Conservation (phyloP, 2,888 invertebrate species). For the Philhelius pedissequus region DNA sequence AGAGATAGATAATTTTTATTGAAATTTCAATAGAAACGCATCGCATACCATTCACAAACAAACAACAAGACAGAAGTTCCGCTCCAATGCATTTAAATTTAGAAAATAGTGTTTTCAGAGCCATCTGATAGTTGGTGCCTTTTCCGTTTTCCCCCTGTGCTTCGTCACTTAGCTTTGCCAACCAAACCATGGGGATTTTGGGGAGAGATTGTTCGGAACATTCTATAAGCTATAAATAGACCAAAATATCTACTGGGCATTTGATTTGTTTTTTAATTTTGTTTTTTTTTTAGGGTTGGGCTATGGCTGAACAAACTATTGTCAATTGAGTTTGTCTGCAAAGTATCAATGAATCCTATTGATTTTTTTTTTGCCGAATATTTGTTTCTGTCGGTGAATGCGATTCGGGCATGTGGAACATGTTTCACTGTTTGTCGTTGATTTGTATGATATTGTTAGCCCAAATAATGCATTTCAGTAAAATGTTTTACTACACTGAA, state of each 20-base stretch:
- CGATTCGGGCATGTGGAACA: conserved; percentile 51
- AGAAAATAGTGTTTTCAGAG: conserved; percentile 57
- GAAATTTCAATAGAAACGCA: conserved; percentile 56
- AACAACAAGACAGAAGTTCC: conserved; percentile 40
- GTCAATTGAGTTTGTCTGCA: conserved; percentile 34
- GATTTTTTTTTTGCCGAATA: not conserved
- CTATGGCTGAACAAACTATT: conserved; percentile 32
- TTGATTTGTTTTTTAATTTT: not conserved
- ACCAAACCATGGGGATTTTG: not conserved
- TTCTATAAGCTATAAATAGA: conserved; percentile 53
- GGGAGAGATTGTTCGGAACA: conserved; percentile 24
- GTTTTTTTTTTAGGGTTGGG: conserved; percentile 48
- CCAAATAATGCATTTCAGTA: conserved; percentile 50
- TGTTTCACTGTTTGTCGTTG: conserved; percentile 9
- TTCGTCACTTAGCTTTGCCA: not conserved
- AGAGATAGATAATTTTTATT: conserved; percentile 39
- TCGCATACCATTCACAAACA: conserved; percentile 43
- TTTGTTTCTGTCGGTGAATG: not conserved
- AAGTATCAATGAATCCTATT: conserved; percentile 49
- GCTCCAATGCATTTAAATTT: conserved; percentile 65
- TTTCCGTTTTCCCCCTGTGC: not conserved
- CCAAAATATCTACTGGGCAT: not conserved
- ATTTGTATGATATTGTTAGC: conserved; percentile 23
- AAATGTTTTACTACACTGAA: not conserved
- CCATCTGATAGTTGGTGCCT: not conserved